Conservation (phyloP, 2,797 vertebrate genomes). For the Xiphorhynchus erythropygius region DNA sequence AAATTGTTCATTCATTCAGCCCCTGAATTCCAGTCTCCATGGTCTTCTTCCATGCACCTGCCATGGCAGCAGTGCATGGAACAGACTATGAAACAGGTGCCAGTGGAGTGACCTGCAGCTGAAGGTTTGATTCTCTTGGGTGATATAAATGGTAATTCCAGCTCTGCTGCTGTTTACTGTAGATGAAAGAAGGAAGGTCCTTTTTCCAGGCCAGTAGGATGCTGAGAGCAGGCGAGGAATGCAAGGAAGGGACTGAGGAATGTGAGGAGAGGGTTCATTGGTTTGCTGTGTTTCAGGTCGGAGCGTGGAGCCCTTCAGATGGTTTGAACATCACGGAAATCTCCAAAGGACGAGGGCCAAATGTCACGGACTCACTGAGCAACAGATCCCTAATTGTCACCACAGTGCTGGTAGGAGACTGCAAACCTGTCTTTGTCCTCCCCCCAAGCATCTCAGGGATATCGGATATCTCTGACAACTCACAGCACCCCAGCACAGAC, state of each 20-base stretch:
- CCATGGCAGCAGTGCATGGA: background rate
- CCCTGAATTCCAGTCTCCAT: background rate
- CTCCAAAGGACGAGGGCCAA: constrained; percentile 90
- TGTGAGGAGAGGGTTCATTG: background rate
- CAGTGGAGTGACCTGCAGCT: background rate
- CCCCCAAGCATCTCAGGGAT: fast-evolving
- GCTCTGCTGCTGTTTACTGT: background rate
- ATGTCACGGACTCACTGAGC: constrained; percentile 95
- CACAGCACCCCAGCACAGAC: background rate
- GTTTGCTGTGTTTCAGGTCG: constrained; percentile 80
- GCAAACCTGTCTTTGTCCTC: background rate
- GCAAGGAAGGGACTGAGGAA: fast-evolving
- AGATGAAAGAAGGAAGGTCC: background rate
- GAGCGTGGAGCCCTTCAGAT: constrained; percentile 91
- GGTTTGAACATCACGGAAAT: constrained; percentile 96
- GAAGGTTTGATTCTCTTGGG: background rate
- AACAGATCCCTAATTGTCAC: constrained; percentile 96
- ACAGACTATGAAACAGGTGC: background rate
- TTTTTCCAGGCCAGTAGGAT: background rate
- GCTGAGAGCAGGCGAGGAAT: background rate
- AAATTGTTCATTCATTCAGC: background rate
- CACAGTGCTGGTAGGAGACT: constrained; percentile 89
- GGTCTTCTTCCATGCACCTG: background rate
- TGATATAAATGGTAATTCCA: background rate
- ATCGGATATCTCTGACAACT: fast-evolving